These are phyloP conservation scores for Montipora foliosa DNA, from an alignment of 64 coral and sea anemone genomes.

Conservation along the genomic window DNA sequence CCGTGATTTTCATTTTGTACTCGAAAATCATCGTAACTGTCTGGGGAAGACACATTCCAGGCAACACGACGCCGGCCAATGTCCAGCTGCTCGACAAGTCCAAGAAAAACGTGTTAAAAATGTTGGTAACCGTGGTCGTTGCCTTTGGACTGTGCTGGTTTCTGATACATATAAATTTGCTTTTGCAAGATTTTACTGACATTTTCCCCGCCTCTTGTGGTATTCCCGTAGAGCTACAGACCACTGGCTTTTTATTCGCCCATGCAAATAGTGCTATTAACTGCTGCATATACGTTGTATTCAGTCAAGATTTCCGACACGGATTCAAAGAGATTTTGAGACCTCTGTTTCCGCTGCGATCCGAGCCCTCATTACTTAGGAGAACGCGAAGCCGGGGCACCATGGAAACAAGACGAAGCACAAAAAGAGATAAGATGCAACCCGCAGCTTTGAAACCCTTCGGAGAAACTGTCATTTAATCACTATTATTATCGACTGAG, in stretches of 20 bases:
- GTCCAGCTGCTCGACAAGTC: constrained; percentile 9
- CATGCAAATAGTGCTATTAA: constrained; percentile 70
- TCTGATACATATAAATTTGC: constrained; percentile 14
- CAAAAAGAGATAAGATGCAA: neutral
- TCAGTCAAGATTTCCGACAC: constrained; percentile 69
- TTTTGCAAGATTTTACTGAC: constrained; percentile 13
- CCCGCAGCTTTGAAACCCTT: too few relatives aligned
- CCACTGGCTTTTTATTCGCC: constrained; percentile 7
- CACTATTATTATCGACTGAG: too few relatives aligned
- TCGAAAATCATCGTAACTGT: constrained; percentile 61
- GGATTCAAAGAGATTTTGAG: constrained; percentile 39
- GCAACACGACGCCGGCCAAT: constrained; percentile 39
- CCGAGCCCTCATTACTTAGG: neutral
- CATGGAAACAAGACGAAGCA: neutral
- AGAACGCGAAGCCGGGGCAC: neutral
- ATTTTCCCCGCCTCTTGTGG: constrained; percentile 19
- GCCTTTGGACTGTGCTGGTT: constrained; percentile 69
- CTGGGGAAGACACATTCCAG: constrained; percentile 63
- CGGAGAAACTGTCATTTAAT: too few relatives aligned
- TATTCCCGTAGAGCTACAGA: neutral
- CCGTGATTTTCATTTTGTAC: constrained; percentile 53
- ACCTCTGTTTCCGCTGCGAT: neutral
- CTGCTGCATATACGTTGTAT: constrained; percentile 62
- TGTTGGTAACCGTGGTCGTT: constrained; percentile 63
- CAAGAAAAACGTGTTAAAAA: constrained; percentile 62